Percentiles rank a stretch among this genome's conserved stretches.
These are phyloP conservation scores for Lagenorhynchus albirostris DNA, from an alignment of 2,113 vertebrate species.

Conservation along the genomic window DNA sequence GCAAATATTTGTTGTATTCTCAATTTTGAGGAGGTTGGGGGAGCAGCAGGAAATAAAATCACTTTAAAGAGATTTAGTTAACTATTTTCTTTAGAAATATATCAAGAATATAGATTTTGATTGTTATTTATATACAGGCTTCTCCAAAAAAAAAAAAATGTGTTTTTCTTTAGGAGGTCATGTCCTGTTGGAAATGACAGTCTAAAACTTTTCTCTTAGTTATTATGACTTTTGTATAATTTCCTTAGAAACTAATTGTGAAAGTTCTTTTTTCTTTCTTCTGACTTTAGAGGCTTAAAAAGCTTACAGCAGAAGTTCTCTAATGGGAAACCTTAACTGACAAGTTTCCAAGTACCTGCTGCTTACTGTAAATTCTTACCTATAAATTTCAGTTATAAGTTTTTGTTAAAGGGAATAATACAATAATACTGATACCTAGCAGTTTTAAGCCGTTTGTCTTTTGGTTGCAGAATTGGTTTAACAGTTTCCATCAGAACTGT, in stretches of 20 bases:
- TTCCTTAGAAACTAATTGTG: constrained; percentile 74
- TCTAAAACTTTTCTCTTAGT: constrained; percentile 24
- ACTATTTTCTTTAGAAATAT: constrained; percentile 47
- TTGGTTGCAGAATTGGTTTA: constrained; percentile 45
- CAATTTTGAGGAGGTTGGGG: constrained; percentile 44
- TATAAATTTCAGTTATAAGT: constrained; percentile 58
- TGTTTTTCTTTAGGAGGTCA: constrained; percentile 4
- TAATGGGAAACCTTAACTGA: constrained; percentile 70
- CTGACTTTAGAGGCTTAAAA: constrained; percentile 56
- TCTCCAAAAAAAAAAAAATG: background rate
- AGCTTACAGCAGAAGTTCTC: constrained; percentile 48
- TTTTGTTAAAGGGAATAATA: constrained; percentile 67
- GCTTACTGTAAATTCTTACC: constrained; percentile 67
- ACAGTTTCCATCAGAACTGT: constrained; percentile 66
- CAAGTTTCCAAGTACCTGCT: constrained; percentile 72
- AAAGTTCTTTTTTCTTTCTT: constrained; percentile 52
- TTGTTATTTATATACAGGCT: background rate
- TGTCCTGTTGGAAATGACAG: constrained; percentile 41
- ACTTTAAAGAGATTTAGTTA: constrained; percentile 52
- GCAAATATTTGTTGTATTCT: constrained; percentile 74
- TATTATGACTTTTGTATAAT: constrained; percentile 51
- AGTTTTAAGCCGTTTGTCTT: constrained; percentile 37
- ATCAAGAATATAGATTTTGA: constrained; percentile 1
- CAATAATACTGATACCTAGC: constrained; percentile 70
- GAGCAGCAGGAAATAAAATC: constrained; percentile 69